These are phyloP conservation scores for Anorthoa munda DNA, from an alignment of 2,888 invertebrate genomes.

Conservation along the genomic window DNA sequence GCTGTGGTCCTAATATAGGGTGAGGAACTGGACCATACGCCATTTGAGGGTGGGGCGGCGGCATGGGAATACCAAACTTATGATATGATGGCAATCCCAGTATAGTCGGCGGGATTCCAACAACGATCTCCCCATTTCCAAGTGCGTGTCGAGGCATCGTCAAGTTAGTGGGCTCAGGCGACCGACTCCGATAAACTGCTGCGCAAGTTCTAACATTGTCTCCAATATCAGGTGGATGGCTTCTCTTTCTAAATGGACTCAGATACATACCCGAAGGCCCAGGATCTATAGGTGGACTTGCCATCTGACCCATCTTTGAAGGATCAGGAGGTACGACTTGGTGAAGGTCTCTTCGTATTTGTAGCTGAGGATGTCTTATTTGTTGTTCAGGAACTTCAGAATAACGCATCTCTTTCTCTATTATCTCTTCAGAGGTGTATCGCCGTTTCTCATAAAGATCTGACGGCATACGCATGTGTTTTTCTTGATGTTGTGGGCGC, in stretches of 20 bases:
- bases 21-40: conserved; percentile 84
- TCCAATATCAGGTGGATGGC: conserved; percentile 89
- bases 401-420: conserved; percentile 88
- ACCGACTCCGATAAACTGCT: conserved; percentile 84
- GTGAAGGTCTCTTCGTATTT: conserved; percentile 95
- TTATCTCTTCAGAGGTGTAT: conserved; percentile 87
- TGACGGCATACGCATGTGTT: conserved; percentile 79
- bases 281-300: conserved; percentile 86
- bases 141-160: conserved; percentile 85
- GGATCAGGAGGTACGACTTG: conserved; percentile 87
- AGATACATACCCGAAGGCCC: conserved; percentile 87
- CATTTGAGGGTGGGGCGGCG: conserved; percentile 87
- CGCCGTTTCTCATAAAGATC: conserved; percentile 87
- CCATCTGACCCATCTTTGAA: conserved; percentile 82
- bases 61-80: conserved; percentile 88
- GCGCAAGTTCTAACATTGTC: conserved; percentile 85
- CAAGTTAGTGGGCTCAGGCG: conserved; percentile 89
- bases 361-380: conserved; percentile 91
- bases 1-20: conserved; percentile 85
- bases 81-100: conserved; percentile 88
- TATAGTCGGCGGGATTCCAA: conserved; percentile 84
- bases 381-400: conserved; percentile 87
- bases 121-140: conserved; percentile 80
- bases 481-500: conserved; percentile 92
- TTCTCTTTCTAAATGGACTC: conserved; percentile 91